Percentiles rank a stretch among this genome's conserved stretches.
phyloP scores from a whole-genome alignment of 2,888 invertebrate genomes.

The Nemapogon koenigi region DNA sequence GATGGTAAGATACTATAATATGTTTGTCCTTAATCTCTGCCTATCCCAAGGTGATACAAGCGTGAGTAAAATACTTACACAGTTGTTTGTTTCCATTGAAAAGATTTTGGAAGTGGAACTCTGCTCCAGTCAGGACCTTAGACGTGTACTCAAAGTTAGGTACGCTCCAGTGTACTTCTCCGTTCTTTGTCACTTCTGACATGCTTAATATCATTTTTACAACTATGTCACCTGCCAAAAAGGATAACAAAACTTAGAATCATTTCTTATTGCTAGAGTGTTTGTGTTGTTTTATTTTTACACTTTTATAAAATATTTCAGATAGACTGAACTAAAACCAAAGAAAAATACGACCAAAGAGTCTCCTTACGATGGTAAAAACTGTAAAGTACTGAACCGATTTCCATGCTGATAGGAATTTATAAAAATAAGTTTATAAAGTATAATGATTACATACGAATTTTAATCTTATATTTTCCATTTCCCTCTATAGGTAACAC shows the following conservation, averaged over 20 bases:
- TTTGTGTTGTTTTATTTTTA: too few species aligned
- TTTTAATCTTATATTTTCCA: constrained; percentile 42
- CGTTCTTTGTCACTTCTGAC: constrained; percentile 20
- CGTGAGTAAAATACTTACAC: constrained; percentile 31
- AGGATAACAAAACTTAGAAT: neutral
- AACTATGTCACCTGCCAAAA: constrained; percentile 35
- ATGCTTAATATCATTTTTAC: constrained; percentile 34
- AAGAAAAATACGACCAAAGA: too few species aligned
- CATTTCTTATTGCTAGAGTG: too few species aligned
- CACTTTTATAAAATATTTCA: too few species aligned
- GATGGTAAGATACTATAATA: too few species aligned
- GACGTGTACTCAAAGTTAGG: constrained; percentile 28
- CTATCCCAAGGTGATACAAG: too few species aligned
- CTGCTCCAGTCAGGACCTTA: constrained; percentile 31
- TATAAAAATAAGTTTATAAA: too few species aligned
- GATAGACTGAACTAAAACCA: too few species aligned
- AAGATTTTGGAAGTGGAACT: constrained; percentile 42
- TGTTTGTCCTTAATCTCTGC: too few species aligned
- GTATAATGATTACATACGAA: constrained; percentile 41
- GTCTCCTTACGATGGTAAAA: too few species aligned
- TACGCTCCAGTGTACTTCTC: constrained; percentile 34
- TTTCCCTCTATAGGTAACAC: constrained; percentile 38
- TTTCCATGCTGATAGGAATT: too few species aligned
- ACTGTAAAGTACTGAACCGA: too few species aligned
- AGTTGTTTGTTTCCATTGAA: constrained; percentile 41